Percentiles rank a stretch among this genome's conserved stretches.
phyloP scores from a whole-genome alignment of 2,888 invertebrate genomes.

The Cosmia pyralina region DNA sequence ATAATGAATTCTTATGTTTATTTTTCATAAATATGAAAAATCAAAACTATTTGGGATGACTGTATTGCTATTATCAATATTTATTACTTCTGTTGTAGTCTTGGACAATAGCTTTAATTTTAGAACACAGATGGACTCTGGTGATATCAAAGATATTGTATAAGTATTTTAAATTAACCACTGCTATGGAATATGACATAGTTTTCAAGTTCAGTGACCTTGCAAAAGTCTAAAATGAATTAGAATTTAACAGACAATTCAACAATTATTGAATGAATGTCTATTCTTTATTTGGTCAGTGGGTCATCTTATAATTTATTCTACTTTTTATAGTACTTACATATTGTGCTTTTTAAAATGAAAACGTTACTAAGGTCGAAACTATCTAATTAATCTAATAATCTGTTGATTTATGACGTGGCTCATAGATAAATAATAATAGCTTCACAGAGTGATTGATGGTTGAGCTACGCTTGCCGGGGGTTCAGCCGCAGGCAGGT shows the following conservation, averaged over 20 bases:
- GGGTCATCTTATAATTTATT: background rate
- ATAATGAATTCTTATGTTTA: background rate
- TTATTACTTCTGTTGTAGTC: background rate
- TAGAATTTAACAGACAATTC: background rate
- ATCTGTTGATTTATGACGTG: background rate
- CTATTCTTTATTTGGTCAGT: background rate
- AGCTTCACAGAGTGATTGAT: too few relatives aligned
- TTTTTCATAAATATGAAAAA: background rate
- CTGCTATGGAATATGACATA: background rate
- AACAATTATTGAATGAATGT: background rate
- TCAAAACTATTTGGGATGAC: background rate
- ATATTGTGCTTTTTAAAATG: background rate
- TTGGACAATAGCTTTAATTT: background rate
- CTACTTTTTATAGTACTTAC: background rate
- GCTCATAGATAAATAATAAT: too few relatives aligned
- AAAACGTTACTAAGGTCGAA: background rate
- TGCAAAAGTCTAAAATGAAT: background rate
- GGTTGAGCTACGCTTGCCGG: too few relatives aligned
- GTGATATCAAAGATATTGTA: background rate
- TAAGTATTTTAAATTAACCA: background rate
- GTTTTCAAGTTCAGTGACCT: background rate
- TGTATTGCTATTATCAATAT: constrained; percentile 8
- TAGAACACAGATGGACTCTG: background rate
- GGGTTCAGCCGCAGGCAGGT: too few relatives aligned
- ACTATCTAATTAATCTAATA: background rate